Evolutionary conservation across 1,140 invertebrate genomes (phyloP).

Genomic region (Zaprionus kolodkinae): DNA sequence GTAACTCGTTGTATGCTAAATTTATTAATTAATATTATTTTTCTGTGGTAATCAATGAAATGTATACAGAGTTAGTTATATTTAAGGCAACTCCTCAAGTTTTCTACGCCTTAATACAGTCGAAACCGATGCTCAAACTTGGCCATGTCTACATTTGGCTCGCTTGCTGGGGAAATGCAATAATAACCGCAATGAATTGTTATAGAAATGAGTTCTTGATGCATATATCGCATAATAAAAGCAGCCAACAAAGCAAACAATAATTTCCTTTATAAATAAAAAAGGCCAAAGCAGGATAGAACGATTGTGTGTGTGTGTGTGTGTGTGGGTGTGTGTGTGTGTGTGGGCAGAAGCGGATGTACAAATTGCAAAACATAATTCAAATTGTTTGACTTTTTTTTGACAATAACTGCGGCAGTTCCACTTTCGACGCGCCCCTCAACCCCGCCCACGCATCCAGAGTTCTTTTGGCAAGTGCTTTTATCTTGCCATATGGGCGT

Average conservation of each 20-base stretch:
- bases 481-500: conserved; percentile 63
- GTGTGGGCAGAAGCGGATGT: conserved; percentile 70
- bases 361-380: conserved; percentile 83
- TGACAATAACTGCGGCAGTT: conserved; percentile 72
- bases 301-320: conserved; percentile 41
- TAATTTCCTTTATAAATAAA: conserved; percentile 72
- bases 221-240: conserved; percentile 50
- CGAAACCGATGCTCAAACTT: conserved; percentile 1
- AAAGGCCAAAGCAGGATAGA: conserved; percentile 20
- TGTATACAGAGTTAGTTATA: too few relatives aligned
- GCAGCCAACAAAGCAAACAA: conserved; percentile 78
- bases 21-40: too few relatives aligned
- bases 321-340: too few relatives aligned
- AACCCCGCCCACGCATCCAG: conserved; percentile 10
- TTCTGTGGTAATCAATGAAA: too few relatives aligned
- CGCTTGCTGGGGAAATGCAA: conserved; percentile 58
- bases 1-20: too few relatives aligned
- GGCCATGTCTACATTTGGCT: conserved; percentile 17
- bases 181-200: conserved; percentile 74
- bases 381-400: conserved; percentile 82
- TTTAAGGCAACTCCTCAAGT: neutral
- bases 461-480: conserved; percentile 28
- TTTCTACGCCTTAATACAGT: neutral
- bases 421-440: conserved; percentile 19
- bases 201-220: conserved; percentile 54